Evolutionary conservation across 1,140 invertebrate genomes (phyloP).

Genomic region (Manduca sexta): DNA sequence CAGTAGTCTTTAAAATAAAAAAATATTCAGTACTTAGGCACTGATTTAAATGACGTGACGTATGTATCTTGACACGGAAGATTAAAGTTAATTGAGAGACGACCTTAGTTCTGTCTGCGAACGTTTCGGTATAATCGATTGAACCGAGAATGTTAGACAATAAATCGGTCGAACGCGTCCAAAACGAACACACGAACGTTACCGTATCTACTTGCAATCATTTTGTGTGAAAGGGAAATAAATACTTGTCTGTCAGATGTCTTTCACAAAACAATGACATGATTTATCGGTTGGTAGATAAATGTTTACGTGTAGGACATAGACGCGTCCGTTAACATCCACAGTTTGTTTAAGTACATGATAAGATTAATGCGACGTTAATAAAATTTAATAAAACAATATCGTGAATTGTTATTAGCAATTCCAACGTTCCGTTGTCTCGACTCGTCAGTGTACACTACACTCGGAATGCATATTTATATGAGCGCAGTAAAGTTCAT

Average conservation of each 20-base stretch:
- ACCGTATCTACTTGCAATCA: slow-evolving; percentile 12
- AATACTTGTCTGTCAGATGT: slow-evolving; percentile 26
- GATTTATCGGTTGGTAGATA: slow-evolving; percentile 22
- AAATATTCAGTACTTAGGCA: no score
- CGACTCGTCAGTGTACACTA: neutral
- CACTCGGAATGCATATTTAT: no score
- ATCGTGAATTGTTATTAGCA: neutral
- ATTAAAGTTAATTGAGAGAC: no score
- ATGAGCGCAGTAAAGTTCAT: no score
- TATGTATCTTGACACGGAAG: no score
- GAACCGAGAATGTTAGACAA: neutral
- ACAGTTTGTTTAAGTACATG: neutral
- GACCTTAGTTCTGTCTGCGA: no score
- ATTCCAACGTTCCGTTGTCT: neutral
- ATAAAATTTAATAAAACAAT: neutral
- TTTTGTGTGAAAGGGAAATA: slow-evolving; percentile 18
- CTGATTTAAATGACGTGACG: no score
- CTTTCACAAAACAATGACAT: slow-evolving; percentile 25
- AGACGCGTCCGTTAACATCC: slow-evolving; percentile 2
- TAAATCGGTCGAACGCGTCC: neutral
- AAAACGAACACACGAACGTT: neutral
- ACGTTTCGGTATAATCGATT: no score
- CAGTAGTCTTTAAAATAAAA: no score
- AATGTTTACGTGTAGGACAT: slow-evolving; percentile 20
- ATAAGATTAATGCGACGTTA: neutral